A percentile compares a stretch with the other conserved stretches of the same genome.
phyloP scores from a whole-genome alignment of 2,113 vertebrate species.

The Neodontobutis hainanensis region DNA sequence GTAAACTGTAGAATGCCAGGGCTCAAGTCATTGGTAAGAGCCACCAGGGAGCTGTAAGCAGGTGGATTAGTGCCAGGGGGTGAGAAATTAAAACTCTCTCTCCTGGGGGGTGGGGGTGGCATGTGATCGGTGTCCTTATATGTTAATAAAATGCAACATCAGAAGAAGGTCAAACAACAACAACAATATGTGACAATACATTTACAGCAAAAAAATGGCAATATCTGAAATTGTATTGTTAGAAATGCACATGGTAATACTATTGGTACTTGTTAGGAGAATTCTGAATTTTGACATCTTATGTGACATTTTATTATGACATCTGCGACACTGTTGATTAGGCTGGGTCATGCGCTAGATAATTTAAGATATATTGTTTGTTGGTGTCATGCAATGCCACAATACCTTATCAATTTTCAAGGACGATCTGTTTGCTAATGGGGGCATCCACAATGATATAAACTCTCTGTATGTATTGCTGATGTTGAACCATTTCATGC shows the following conservation, averaged over 20 bases:
- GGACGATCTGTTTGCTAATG: too few species aligned
- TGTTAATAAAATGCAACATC: conserved; percentile 80
- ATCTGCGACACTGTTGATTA: too few species aligned
- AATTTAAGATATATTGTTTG: too few species aligned
- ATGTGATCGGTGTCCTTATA: conserved; percentile 80
- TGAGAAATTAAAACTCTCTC: conserved; percentile 82
- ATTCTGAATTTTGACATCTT: too few species aligned
- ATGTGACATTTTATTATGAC: too few species aligned
- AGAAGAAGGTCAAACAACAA: conserved; percentile 76
- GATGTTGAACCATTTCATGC: too few species aligned
- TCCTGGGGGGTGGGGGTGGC: conserved; percentile 85
- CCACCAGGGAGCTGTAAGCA: conserved; percentile 60
- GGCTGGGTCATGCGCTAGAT: too few species aligned
- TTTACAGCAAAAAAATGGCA: conserved; percentile 16
- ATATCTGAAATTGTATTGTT: neutral
- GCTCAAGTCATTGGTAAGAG: conserved; percentile 51
- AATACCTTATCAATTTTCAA: too few species aligned
- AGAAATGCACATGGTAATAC: neutral
- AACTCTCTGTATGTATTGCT: too few species aligned
- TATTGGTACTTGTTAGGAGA: too few species aligned
- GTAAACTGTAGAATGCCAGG: conserved; percentile 59
- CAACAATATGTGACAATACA: neutral
- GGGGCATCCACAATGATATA: too few species aligned
- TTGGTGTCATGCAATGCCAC: too few species aligned
- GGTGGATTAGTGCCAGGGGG: conserved; percentile 72